Conservation (phyloP, 2,888 invertebrate species). For the Lepidonotus clava region DNA sequence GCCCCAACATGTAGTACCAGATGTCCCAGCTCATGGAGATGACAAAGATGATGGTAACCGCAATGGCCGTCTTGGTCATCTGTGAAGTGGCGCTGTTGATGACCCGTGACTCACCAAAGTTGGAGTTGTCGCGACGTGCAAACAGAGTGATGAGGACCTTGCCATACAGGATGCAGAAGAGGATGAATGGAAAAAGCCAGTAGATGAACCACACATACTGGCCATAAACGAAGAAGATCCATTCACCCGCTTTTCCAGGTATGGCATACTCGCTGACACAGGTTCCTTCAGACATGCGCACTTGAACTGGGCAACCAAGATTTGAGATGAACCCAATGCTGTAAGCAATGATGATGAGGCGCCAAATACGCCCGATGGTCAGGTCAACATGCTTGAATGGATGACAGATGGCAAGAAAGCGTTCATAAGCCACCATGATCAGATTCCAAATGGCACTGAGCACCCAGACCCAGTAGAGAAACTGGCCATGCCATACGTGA, state of each 20-base stretch:
- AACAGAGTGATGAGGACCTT: slow-evolving; percentile 12
- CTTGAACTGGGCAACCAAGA: neutral
- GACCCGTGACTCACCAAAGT: slow-evolving; percentile 6
- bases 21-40: slow-evolving; percentile 50
- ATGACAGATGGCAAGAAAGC: slow-evolving; percentile 27
- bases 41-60: slow-evolving; percentile 49
- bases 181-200: slow-evolving; percentile 1
- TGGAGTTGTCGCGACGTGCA: slow-evolving; percentile 11
- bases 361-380: neutral
- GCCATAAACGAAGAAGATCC: slow-evolving; percentile 25
- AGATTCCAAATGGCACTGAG: slow-evolving; percentile 49
- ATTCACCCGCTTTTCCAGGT: neutral
- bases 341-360: neutral
- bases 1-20: slow-evolving; percentile 52
- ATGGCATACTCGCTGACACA: slow-evolving; percentile 43
- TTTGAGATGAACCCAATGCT: neutral
- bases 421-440: slow-evolving; percentile 47
- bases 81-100: slow-evolving; percentile 43
- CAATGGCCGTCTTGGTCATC: slow-evolving; percentile 50
- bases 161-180: slow-evolving; percentile 18
- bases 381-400: slow-evolving; percentile 42
- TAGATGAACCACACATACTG: neutral
- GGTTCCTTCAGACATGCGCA: no score
- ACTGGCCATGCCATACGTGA: slow-evolving; percentile 50
- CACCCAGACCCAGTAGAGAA: slow-evolving; percentile 49